Percentiles rank a stretch among this genome's conserved stretches.
Evolutionary conservation across 2,113 vertebrate species (phyloP).

Genomic region (Nerophis lumbriciformis): DNA sequence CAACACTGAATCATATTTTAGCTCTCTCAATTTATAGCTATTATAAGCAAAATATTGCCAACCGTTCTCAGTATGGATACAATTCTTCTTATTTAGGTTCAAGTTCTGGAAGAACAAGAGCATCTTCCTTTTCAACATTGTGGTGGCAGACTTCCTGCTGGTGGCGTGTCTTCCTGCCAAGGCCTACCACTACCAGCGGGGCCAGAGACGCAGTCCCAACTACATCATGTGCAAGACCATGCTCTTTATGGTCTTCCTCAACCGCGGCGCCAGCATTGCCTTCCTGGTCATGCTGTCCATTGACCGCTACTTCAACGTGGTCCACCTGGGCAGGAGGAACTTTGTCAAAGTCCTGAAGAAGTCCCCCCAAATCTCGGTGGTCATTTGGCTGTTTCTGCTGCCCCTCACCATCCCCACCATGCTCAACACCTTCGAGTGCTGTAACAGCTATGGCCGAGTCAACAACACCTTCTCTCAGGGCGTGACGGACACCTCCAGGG

Average conservation of each 20-base stretch:
- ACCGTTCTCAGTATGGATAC: too few relatives aligned
- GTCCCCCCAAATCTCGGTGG: conserved; percentile 47
- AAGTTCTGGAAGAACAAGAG: conserved; percentile 79
- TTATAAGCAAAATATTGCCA: too few relatives aligned
- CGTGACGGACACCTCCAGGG: conserved; percentile 45
- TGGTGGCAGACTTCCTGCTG: conserved; percentile 74
- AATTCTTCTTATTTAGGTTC: conserved; percentile 35
- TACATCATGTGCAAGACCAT: conserved; percentile 47
- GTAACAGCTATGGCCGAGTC: conserved; percentile 50
- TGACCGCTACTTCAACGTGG: conserved; percentile 76
- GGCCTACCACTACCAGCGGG: conserved; percentile 60
- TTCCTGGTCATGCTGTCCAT: conserved; percentile 74
- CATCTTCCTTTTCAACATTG: conserved; percentile 74
- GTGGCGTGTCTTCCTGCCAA: conserved; percentile 69
- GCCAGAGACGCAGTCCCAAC: conserved; percentile 49
- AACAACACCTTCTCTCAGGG: not conserved
- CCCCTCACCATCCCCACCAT: conserved; percentile 65
- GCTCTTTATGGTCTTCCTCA: conserved; percentile 75
- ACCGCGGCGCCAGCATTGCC: conserved; percentile 70
- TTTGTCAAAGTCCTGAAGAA: conserved; percentile 57
- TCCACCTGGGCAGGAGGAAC: conserved; percentile 65
- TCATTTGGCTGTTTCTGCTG: conserved; percentile 67
- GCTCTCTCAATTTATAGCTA: too few relatives aligned
- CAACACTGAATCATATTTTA: too few relatives aligned
- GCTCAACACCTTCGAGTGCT: conserved; percentile 63